Conservation (phyloP, 2,888 invertebrate genomes). For the Callimorpha dominula region DNA sequence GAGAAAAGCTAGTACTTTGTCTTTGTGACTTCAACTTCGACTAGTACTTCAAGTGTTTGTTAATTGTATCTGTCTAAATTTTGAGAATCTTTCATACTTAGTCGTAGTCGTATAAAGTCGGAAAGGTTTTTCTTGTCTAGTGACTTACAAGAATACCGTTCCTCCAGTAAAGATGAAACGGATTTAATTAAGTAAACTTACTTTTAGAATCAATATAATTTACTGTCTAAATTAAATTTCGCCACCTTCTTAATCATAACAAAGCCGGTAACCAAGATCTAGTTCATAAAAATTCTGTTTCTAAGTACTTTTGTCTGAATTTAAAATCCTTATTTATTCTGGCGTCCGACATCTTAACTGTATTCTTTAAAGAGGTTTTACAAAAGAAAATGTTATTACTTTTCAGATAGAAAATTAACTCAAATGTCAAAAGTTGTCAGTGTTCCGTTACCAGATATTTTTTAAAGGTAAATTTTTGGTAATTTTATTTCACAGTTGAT, state of each 20-base stretch:
- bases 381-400: constrained; percentile 10
- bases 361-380: constrained; percentile 17
- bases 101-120: too few relatives aligned
- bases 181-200: background rate
- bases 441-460: constrained; percentile 1
- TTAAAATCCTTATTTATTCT: constrained; percentile 26
- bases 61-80: background rate
- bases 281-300: constrained; percentile 22
- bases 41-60: background rate
- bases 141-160: too few relatives aligned
- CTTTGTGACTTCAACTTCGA: background rate
- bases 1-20: background rate
- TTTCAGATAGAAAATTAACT: constrained; percentile 21
- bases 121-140: too few relatives aligned
- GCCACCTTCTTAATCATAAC: constrained; percentile 2
- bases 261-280: constrained; percentile 15
- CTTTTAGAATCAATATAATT: background rate
- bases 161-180: too few relatives aligned
- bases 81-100: background rate
- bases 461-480: background rate
- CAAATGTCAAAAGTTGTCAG: constrained; percentile 8
- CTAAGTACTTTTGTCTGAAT: constrained; percentile 25
- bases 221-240: constrained; percentile 7
- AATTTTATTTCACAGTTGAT: background rate
- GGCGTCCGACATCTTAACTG: constrained; percentile 13